These are phyloP conservation scores for Armadillidium nasatum DNA, from an alignment of 1,140 invertebrate genomes.

Conservation along the genomic window DNA sequence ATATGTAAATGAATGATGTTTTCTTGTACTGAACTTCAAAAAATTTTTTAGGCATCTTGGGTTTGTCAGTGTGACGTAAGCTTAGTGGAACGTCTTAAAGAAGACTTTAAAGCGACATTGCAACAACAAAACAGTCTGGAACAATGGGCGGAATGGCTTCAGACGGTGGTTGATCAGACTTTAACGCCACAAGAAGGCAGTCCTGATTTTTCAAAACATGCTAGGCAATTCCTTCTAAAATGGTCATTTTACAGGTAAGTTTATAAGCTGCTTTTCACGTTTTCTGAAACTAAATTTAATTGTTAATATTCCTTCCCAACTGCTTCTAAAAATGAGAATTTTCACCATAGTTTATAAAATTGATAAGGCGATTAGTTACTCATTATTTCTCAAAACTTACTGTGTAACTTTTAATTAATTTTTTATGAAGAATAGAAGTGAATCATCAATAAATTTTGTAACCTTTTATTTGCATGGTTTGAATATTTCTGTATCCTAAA, in stretches of 20 bases:
- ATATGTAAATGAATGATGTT: no score
- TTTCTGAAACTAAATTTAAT: no score
- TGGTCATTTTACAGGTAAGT: slow-evolving; percentile 95
- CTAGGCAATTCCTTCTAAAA: slow-evolving; percentile 90
- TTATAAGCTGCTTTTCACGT: background rate
- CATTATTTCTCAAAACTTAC: no score
- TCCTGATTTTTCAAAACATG: slow-evolving; percentile 80
- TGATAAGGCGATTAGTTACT: no score
- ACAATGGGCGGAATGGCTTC: slow-evolving; percentile 96
- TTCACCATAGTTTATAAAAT: no score
- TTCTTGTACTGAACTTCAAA: slow-evolving; percentile 37
- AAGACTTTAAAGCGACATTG: slow-evolving; percentile 88
- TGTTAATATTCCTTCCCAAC: no score
- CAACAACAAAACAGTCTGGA: slow-evolving; percentile 90
- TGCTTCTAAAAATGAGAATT: no score
- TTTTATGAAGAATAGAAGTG: no score
- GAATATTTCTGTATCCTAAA: no score
- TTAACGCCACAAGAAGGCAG: slow-evolving; percentile 81
- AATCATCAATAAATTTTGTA: no score
- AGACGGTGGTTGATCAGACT: slow-evolving; percentile 78
- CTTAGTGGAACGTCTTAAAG: slow-evolving; percentile 79
- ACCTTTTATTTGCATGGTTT: no score
- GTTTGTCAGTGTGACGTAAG: slow-evolving; percentile 90
- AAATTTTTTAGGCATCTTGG: slow-evolving; percentile 91
- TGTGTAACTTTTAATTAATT: no score